Evolutionary conservation across 2,888 invertebrate species (phyloP).

Genomic region (Melitaea athalia): DNA sequence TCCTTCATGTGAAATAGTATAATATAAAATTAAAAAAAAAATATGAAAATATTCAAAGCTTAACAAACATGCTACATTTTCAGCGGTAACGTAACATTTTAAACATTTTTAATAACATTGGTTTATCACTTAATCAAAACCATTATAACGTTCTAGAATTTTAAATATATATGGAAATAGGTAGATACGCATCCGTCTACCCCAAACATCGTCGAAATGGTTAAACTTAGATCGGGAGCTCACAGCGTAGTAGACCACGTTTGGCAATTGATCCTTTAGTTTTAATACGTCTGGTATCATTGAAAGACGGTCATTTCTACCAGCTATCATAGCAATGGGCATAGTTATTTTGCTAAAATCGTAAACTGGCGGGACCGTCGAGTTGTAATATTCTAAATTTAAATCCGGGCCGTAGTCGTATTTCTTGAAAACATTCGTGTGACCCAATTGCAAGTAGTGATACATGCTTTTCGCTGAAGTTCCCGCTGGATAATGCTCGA

Average conservation of each 20-base stretch:
- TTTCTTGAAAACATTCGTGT: constrained; percentile 43
- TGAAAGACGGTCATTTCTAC: constrained; percentile 50
- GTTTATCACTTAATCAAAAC: neutral
- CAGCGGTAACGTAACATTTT: too few relatives aligned
- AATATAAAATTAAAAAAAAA: too few relatives aligned
- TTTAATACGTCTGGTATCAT: constrained; percentile 47
- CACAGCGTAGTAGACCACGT: constrained; percentile 42
- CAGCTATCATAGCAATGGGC: constrained; percentile 47
- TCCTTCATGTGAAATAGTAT: too few relatives aligned
- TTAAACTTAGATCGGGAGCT: constrained; percentile 33
- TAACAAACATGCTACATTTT: too few relatives aligned
- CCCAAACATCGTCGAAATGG: constrained; percentile 45
- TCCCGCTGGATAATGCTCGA: constrained; percentile 49
- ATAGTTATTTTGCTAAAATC: constrained; percentile 52
- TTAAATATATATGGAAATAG: constrained; percentile 39
- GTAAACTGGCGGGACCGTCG: constrained; percentile 49
- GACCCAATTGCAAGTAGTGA: constrained; percentile 50
- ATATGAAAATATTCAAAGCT: too few relatives aligned
- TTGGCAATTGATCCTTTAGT: constrained; percentile 46
- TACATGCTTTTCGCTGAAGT: constrained; percentile 50
- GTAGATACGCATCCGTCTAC: constrained; percentile 36
- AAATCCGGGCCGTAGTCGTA: constrained; percentile 50
- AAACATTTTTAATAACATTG: too few relatives aligned
- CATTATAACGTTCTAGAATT: constrained; percentile 18
- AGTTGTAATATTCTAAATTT: constrained; percentile 49